Evolutionary conservation across 2,113 vertebrate species (phyloP).

Genomic region (Myrmophylax atrothorax): DNA sequence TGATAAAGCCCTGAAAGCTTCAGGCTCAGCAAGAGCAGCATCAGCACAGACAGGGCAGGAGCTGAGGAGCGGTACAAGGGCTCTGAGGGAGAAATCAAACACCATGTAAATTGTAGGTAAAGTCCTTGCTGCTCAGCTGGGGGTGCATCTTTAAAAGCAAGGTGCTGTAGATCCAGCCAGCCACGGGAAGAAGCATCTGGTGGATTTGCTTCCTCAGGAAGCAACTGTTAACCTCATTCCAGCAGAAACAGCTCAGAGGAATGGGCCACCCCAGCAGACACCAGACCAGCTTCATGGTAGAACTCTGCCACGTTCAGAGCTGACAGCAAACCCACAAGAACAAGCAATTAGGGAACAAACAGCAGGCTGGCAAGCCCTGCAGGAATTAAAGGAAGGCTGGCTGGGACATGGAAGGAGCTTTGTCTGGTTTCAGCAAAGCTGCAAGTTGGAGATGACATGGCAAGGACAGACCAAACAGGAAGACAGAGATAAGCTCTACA

Average conservation of each 20-base stretch:
- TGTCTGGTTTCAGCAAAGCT: not conserved
- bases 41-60: not conserved
- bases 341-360: not conserved
- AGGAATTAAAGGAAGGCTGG: not conserved
- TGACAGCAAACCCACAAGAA: not conserved
- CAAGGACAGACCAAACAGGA: not conserved
- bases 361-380: not conserved
- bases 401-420: not conserved
- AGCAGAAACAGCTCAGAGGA: not conserved
- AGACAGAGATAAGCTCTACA: not conserved
- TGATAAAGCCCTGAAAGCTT: constrained; percentile 37
- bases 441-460: not conserved
- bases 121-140: not conserved
- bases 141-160: not conserved
- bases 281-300: not conserved
- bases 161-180: not conserved
- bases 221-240: not conserved
- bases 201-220: not conserved
- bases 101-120: not conserved
- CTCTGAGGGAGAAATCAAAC: not conserved
- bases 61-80: not conserved
- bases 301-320: not conserved
- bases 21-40: not conserved
- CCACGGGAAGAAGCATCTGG: not conserved
- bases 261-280: not conserved